A percentile compares a stretch with the other conserved stretches of the same genome.
These are phyloP conservation scores for Temnothorax unifasciatus DNA, from an alignment of 2,888 invertebrate species.

Conservation along the genomic window DNA sequence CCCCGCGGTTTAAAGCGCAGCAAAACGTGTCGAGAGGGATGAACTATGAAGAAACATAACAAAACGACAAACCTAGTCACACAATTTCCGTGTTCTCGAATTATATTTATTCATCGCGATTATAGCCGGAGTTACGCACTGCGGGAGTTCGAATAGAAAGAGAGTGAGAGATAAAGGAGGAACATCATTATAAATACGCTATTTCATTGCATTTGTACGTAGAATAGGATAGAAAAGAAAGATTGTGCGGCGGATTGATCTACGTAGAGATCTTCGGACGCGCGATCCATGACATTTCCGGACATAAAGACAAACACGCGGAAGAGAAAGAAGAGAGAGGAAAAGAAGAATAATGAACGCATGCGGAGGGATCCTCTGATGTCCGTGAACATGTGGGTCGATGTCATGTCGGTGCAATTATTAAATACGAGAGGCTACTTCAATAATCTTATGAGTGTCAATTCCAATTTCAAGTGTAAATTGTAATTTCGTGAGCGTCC, in stretches of 20 bases:
- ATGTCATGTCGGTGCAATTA: constrained; percentile 84
- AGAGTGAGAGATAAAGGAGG: background rate
- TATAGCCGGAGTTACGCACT: constrained; percentile 10
- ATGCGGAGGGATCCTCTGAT: background rate
- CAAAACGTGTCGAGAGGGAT: constrained; percentile 21
- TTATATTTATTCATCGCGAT: constrained; percentile 37
- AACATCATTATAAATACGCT: constrained; percentile 27
- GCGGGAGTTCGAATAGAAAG: constrained; percentile 11
- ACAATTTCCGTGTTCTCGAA: constrained; percentile 27
- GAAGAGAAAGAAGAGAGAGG: background rate
- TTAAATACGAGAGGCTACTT: constrained; percentile 84
- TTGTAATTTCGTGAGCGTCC: constrained; percentile 82
- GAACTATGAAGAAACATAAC: constrained; percentile 35
- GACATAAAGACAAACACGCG: background rate
- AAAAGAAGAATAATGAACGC: background rate
- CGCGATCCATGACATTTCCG: constrained; percentile 16
- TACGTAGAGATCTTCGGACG: constrained; percentile 20
- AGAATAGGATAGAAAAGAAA: constrained; percentile 45
- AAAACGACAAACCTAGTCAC: background rate
- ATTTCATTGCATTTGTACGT: constrained; percentile 51
- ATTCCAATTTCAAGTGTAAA: constrained; percentile 85
- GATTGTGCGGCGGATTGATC: constrained; percentile 28
- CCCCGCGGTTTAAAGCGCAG: background rate
- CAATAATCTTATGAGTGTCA: constrained; percentile 86
- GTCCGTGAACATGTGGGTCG: constrained; percentile 61